Conservation (phyloP, 2,113 vertebrate genomes). For the Engystomops pustulosus region DNA sequence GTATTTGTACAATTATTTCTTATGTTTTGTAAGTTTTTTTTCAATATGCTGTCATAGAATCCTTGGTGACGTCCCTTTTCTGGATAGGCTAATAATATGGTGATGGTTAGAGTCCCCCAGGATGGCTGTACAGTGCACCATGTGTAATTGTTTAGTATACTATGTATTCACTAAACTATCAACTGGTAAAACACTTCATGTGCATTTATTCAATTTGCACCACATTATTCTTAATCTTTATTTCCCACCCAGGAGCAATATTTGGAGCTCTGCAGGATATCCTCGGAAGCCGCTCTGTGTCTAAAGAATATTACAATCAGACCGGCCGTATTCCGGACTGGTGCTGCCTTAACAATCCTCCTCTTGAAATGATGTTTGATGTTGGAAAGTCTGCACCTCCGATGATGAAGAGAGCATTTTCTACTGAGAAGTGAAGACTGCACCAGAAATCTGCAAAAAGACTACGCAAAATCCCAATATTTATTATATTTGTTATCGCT, state of each 20-base stretch:
- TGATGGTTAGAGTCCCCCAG: not conserved
- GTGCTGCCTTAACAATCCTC: conserved; percentile 92
- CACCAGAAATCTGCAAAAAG: not conserved
- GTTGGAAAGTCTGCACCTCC: conserved; percentile 89
- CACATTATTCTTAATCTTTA: not conserved
- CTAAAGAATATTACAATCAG: conserved; percentile 94
- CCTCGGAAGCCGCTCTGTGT: conserved; percentile 92
- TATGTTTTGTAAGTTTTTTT: no score
- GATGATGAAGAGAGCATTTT: conserved; percentile 96
- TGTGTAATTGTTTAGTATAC: not conserved
- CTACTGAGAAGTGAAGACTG: conserved; percentile 87
- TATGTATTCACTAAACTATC: not conserved
- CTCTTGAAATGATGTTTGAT: conserved; percentile 90
- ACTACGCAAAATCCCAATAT: conserved; percentile 27
- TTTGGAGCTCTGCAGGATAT: conserved; percentile 97
- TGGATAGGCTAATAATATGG: no score
- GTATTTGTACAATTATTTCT: no score
- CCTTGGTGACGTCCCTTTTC: no score
- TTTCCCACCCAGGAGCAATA: conserved; percentile 81
- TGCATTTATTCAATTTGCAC: not conserved
- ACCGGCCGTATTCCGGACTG: conserved; percentile 94
- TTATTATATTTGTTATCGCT: conserved; percentile 39
- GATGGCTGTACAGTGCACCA: not conserved
- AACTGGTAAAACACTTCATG: not conserved
- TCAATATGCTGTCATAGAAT: no score